Conservation (phyloP, 37 sponge, comb jelly and placozoan genomes). For the Ianthella basta region DNA sequence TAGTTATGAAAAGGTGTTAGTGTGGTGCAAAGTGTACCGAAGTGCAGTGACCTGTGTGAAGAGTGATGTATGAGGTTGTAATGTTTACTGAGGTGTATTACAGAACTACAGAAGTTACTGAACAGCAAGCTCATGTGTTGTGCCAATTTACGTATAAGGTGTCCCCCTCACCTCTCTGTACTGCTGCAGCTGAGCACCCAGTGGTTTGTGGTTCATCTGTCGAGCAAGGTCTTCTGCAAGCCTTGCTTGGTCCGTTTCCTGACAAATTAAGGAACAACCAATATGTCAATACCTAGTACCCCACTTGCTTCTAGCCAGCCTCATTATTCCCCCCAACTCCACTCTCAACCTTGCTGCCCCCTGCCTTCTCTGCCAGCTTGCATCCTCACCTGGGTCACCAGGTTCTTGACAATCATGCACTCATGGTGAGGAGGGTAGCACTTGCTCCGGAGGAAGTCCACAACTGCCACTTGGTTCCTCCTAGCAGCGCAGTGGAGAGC, state of each 20-base stretch:
- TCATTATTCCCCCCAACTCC: too few species aligned
- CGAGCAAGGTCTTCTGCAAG: slow-evolving; percentile 65
- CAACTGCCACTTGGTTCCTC: slow-evolving; percentile 37
- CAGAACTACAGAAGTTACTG: too few species aligned
- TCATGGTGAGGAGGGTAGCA: slow-evolving; percentile 48
- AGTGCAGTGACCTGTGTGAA: background rate
- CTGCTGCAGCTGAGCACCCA: slow-evolving; percentile 25
- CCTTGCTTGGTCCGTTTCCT: slow-evolving; percentile 16
- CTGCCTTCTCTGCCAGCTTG: too few species aligned
- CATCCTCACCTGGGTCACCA: background rate
- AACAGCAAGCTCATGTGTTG: too few species aligned
- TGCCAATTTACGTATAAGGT: too few species aligned
- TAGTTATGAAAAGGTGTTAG: background rate
- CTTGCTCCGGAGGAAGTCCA: slow-evolving; percentile 51
- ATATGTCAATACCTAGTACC: too few species aligned
- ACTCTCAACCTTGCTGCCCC: too few species aligned
- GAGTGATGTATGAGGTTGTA: background rate
- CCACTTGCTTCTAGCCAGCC: too few species aligned
- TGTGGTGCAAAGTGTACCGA: background rate
- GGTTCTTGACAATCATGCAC: slow-evolving; percentile 36
- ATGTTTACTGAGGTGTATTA: too few species aligned
- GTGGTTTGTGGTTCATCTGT: slow-evolving; percentile 28
- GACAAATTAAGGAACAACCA: background rate
- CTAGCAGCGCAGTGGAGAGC: slow-evolving; percentile 67
- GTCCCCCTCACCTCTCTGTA: slow-evolving; percentile 54